Evolutionary conservation across 2,113 vertebrate genomes (phyloP).

Genomic region (Pica pica): DNA sequence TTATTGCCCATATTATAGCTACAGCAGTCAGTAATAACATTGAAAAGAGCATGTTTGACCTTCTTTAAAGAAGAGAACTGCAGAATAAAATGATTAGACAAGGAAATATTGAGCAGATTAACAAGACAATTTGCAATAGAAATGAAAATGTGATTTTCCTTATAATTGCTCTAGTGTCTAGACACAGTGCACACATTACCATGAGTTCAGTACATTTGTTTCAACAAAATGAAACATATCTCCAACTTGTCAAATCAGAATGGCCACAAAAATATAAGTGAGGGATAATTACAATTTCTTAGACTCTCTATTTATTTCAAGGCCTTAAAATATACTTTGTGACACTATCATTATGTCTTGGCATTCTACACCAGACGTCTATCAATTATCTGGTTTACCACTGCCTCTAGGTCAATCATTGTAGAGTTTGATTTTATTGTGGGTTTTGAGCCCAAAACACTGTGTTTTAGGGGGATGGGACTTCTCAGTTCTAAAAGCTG

Average conservation of each 20-base stretch:
- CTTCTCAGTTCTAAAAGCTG: neutral
- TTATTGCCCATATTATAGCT: neutral
- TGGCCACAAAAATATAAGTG: neutral
- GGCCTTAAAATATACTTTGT: neutral
- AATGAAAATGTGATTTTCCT: slow-evolving; percentile 48
- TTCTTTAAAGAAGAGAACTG: slow-evolving; percentile 11
- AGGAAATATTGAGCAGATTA: slow-evolving; percentile 44
- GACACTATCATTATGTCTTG: neutral
- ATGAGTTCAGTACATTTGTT: slow-evolving; percentile 40
- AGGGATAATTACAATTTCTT: neutral
- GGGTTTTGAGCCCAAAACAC: neutral
- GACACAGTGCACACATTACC: neutral
- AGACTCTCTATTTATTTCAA: neutral
- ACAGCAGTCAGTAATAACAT: neutral
- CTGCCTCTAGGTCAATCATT: neutral
- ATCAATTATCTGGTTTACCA: neutral
- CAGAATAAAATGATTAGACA: slow-evolving; percentile 13
- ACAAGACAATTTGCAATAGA: slow-evolving; percentile 35
- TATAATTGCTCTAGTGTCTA: slow-evolving; percentile 34
- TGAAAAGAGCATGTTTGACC: slow-evolving; percentile 25
- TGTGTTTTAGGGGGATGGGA: neutral
- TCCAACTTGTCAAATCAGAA: neutral
- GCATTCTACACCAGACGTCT: neutral
- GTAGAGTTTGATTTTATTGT: neutral
- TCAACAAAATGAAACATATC: neutral